Evolutionary conservation across 1,140 invertebrate species (phyloP).

Genomic region (Apolygus lucorum): DNA sequence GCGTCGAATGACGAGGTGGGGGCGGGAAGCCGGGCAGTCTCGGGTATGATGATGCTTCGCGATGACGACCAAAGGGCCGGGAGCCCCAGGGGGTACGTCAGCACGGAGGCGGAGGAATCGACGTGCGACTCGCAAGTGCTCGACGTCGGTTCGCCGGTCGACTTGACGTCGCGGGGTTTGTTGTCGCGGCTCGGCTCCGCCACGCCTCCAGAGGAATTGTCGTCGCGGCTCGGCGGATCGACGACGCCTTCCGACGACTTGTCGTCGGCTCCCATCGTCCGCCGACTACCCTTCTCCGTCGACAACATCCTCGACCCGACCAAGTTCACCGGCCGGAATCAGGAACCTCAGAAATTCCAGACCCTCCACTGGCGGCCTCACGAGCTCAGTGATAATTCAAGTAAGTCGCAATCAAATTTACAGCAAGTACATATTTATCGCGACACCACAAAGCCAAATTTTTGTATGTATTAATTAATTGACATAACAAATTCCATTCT

Average conservation of each 20-base stretch:
- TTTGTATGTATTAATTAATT: conserved; percentile 11
- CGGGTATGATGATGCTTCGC: conserved; percentile 12
- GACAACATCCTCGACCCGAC: conserved; percentile 86
- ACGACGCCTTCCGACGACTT: conserved; percentile 1
- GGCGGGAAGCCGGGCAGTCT: conserved; percentile 3
- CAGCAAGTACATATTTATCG: neutral
- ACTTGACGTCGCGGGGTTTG: conserved; percentile 30
- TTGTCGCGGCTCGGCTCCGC: neutral
- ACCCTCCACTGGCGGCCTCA: conserved; percentile 46
- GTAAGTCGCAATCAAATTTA: too few relatives aligned
- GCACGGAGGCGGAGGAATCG: neutral
- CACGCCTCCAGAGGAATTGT: neutral
- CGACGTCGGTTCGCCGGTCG: conserved; percentile 31
- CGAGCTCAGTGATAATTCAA: conserved; percentile 26
- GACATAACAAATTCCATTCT: neutral
- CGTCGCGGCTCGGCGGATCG: neutral
- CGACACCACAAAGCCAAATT: too few relatives aligned
- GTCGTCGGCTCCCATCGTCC: neutral
- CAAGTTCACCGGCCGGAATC: conserved; percentile 67
- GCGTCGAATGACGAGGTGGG: too few relatives aligned
- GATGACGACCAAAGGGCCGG: conserved; percentile 2
- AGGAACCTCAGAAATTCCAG: conserved; percentile 22
- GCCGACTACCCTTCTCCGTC: conserved; percentile 69
- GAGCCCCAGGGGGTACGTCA: neutral
- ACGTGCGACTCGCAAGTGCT: conserved; percentile 27